Base-by-base conservation (phyloP, 2,113 vertebrate species). In the Fregata magnificens region DNA sequence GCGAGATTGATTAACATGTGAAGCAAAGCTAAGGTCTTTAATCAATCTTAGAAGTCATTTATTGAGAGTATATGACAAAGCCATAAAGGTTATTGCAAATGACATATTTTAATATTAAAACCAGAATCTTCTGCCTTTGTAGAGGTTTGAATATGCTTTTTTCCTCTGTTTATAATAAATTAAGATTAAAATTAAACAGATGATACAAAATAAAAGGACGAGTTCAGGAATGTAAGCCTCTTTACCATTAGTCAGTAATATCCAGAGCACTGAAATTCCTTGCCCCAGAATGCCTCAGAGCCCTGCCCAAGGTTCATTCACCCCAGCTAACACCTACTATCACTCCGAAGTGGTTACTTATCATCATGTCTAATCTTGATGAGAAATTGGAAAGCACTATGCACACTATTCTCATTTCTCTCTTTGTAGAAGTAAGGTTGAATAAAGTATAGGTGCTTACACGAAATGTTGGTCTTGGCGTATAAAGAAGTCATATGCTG, bases 1-100 rank as follows among this genome's bases (percentile, higher is more conserved):
- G 78, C 86, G 93, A 97, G 94, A 97, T 90, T 96, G 97, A 97
- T 97, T 97, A 97, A 90, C 91, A 97, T 85, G 89, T 94, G 91
- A 96, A 97, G 95, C 11, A 29, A 95, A 95, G 84, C 58, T 95
- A 94, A 93, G 84, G 91, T 91, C 95, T 97, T 97, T 93, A 96
- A 96, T 97, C 96, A 97, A 96, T 97, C 96, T 96, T 87, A 94
- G 85, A 96, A 96, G 93, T 85, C 84, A 93, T 96, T 96, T 97
- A 91, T 96, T 96, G 95, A 95, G 82, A 95, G 45, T 90, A 90
- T 92, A 96, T 95, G 94, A 95, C 97, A 97, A 95, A 96, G 84
- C 84, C 53, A 72, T 94, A 97, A 94, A 97, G 86, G 84, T 90
- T 95, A 94, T 96, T 96, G 96, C 93, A 97, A 96, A 96, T 94